Evolutionary conservation across 1,140 invertebrate genomes (phyloP).

Genomic region (Yoshiicerus persimilis): DNA sequence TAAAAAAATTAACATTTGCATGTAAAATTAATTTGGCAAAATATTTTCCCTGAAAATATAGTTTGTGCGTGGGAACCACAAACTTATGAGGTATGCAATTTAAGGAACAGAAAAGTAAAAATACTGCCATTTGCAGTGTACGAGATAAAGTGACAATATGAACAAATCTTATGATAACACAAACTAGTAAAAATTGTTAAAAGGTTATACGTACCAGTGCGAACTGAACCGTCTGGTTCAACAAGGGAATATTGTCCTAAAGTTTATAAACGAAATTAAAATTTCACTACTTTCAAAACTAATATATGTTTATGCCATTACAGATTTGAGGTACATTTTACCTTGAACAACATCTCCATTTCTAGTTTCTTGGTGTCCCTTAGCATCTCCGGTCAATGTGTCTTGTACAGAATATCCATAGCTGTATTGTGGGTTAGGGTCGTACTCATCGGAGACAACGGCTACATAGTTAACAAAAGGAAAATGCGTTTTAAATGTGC

Average conservation of each 20-base stretch:
- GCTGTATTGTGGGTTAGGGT: constrained; percentile 26
- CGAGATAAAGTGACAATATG: too few species aligned
- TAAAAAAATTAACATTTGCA: background rate
- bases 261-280: background rate
- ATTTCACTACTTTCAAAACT: too few species aligned
- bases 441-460: background rate
- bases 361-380: constrained; percentile 37
- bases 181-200: too few species aligned
- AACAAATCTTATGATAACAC: too few species aligned
- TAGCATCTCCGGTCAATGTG: constrained; percentile 47
- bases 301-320: too few species aligned
- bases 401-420: constrained; percentile 39
- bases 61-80: too few species aligned
- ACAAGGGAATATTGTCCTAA: constrained; percentile 5
- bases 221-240: constrained; percentile 17
- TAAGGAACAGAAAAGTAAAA: background rate
- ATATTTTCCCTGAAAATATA: background rate
- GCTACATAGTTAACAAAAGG: too few species aligned
- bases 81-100: too few species aligned
- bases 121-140: constrained; percentile 24
- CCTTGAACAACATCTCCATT: constrained; percentile 41
- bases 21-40: background rate
- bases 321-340: background rate
- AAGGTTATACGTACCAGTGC: too few species aligned
- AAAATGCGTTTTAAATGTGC: too few species aligned